Percentiles rank a stretch among this genome's conserved stretches.
These are phyloP conservation scores for Ceratosolen solmsi DNA, from an alignment of 1,140 invertebrate genomes.

Conservation along the genomic window DNA sequence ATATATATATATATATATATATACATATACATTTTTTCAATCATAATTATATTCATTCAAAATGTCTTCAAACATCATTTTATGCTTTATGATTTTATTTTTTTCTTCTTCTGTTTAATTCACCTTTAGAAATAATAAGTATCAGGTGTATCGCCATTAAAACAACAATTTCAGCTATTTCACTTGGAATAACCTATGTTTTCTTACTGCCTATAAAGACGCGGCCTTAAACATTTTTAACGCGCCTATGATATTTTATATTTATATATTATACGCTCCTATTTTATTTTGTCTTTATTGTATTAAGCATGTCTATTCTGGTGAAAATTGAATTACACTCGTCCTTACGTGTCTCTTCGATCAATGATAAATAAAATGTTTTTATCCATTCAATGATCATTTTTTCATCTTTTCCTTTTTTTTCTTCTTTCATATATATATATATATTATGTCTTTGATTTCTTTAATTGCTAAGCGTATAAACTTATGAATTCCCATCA, in stretches of 20 bases:
- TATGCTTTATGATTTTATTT: neutral
- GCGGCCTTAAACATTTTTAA: neutral
- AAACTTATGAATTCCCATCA: no score
- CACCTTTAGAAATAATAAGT: neutral
- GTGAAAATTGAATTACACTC: neutral
- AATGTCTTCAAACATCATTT: neutral
- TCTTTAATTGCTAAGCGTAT: no score
- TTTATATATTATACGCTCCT: no score
- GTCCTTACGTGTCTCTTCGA: neutral
- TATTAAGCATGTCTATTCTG: neutral
- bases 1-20: no score
- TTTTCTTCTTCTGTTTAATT: neutral
- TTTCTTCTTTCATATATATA: no score
- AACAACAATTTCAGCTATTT: neutral
- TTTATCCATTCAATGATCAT: neutral
- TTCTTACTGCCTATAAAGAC: neutral
- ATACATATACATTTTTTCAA: neutral
- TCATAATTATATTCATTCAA: neutral
- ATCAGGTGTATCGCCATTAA: neutral
- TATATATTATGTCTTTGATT: no score
- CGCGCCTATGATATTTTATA: neutral
- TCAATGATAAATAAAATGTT: neutral
- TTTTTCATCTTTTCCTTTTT: neutral
- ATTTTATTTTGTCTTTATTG: neutral
- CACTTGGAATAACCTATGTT: neutral